phyloP scores from a whole-genome alignment of 2,113 vertebrate species.

The Baryphthengus martii region DNA sequence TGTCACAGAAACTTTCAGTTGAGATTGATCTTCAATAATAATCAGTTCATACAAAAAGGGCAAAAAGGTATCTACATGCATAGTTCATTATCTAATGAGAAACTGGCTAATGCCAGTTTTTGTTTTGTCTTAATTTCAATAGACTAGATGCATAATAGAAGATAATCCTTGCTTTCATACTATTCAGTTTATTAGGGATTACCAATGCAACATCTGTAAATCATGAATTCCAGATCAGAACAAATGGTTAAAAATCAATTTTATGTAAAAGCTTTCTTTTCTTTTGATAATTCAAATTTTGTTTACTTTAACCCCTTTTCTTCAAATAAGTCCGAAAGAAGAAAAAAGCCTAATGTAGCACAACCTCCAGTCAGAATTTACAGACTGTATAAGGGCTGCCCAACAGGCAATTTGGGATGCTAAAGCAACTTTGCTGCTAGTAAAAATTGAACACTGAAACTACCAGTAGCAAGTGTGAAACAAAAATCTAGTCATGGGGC shows the following conservation, averaged over 20 bases:
- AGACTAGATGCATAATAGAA: neutral
- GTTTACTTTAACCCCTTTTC: neutral
- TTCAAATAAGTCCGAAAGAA: neutral
- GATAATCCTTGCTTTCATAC: neutral
- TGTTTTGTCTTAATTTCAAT: neutral
- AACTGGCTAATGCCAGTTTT: neutral
- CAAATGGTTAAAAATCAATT: neutral
- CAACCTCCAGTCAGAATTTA: neutral
- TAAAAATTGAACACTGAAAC: conserved; percentile 6
- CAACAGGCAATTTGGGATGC: neutral
- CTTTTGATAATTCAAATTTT: neutral
- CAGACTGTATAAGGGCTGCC: neutral
- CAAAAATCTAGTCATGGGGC: neutral
- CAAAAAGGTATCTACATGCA: neutral
- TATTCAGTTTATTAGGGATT: neutral
- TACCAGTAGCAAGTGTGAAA: conserved; percentile 11
- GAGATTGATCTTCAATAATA: neutral
- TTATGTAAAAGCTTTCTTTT: neutral
- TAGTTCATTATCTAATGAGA: neutral
- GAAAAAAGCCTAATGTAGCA: neutral
- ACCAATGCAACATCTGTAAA: neutral
- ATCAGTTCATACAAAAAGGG: neutral
- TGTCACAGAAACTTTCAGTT: neutral
- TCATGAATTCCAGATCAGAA: neutral
- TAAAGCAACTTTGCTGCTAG: neutral